Evolutionary conservation across 2,888 invertebrate species (phyloP).

Genomic region (Eugnorisma glareosa): DNA sequence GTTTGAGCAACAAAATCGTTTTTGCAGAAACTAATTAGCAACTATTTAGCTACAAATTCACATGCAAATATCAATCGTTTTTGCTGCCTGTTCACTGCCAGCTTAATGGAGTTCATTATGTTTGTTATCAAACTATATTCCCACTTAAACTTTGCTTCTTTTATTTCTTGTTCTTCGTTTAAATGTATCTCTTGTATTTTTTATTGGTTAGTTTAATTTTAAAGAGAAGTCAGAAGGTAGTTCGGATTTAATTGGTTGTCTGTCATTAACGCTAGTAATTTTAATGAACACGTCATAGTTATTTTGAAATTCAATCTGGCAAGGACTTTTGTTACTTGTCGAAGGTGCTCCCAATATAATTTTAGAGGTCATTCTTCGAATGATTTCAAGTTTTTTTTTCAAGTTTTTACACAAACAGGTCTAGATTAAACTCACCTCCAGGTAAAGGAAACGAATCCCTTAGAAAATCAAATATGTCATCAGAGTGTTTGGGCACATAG

Average conservation of each 20-base stretch:
- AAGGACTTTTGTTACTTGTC: neutral
- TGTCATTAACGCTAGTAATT: neutral
- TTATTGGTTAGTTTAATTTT: neutral
- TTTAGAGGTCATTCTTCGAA: neutral
- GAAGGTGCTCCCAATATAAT: neutral
- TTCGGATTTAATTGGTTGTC: neutral
- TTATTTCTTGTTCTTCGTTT: neutral
- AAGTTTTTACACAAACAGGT: neutral
- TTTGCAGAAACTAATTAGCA: too few species aligned
- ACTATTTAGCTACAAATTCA: too few species aligned
- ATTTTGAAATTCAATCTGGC: neutral
- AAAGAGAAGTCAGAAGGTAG: neutral
- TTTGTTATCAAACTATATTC: neutral
- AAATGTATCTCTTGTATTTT: neutral
- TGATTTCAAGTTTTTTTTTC: neutral
- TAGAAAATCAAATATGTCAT: constrained; percentile 80
- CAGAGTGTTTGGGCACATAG: constrained; percentile 66
- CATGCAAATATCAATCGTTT: too few species aligned
- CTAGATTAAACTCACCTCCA: constrained; percentile 75
- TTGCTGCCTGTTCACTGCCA: too few species aligned
- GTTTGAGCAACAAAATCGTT: too few species aligned
- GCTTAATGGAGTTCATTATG: too few species aligned
- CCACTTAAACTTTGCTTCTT: neutral
- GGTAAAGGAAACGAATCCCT: constrained; percentile 82
- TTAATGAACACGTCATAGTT: neutral